phyloP scores from a whole-genome alignment of 2,113 vertebrate genomes.

The Pygoscelis adeliae region DNA sequence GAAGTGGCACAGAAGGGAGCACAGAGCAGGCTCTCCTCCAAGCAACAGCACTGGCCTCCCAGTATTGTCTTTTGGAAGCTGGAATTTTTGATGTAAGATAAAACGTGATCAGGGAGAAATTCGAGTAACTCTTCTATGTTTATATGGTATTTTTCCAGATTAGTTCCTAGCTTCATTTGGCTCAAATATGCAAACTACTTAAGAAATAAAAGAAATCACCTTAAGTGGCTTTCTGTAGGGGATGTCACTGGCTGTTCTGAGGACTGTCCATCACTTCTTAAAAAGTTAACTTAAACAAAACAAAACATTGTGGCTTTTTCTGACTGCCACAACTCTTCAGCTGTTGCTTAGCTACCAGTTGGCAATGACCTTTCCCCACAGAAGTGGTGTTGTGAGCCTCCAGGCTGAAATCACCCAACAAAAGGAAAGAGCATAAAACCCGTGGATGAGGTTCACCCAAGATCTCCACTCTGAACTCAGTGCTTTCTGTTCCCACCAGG shows the following conservation, averaged over 20 bases:
- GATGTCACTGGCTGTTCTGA: not conserved
- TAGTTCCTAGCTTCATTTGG: not conserved
- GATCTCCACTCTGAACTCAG: not conserved
- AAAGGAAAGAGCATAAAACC: not conserved
- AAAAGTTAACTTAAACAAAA: not conserved
- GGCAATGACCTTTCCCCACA: conserved; percentile 19
- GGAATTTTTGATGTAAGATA: not conserved
- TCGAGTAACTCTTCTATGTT: not conserved
- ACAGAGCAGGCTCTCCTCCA: not conserved
- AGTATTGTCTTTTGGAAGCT: not conserved
- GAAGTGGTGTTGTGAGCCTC: not conserved
- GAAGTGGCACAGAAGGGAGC: not conserved
- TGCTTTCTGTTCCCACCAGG: not conserved
- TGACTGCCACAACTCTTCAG: not conserved
- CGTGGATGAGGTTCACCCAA: not conserved
- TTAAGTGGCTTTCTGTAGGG: not conserved
- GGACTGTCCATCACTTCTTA: not conserved
- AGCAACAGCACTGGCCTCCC: not conserved
- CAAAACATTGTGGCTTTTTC: not conserved
- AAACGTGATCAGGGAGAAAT: not conserved
- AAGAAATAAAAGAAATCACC: not conserved
- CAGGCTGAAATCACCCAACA: not conserved
- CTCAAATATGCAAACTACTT: not conserved
- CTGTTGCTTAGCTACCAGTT: conserved; percentile 35
- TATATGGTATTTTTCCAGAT: not conserved